Evolutionary conservation across 2,888 invertebrate species (phyloP).

Genomic region (Chrysolina oricalcia): DNA sequence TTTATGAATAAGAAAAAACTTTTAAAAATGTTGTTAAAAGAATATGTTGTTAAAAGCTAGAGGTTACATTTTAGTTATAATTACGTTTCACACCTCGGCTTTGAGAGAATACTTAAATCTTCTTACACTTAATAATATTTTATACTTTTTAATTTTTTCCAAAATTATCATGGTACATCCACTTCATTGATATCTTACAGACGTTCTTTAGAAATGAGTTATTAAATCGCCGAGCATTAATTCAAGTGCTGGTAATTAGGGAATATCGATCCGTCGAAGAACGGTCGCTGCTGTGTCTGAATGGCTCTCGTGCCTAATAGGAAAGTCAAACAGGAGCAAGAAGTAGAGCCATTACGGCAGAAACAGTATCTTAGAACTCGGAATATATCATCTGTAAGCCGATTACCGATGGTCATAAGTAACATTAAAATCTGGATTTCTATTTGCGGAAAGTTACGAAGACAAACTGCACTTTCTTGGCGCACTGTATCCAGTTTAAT

Average conservation of each 20-base stretch:
- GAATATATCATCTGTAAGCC: slow-evolving; percentile 64
- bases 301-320: slow-evolving; percentile 51
- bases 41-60: too few relatives aligned
- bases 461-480: slow-evolving; percentile 5
- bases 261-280: slow-evolving; percentile 31
- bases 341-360: slow-evolving; percentile 57
- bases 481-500: not conserved
- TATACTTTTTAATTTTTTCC: too few relatives aligned
- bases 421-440: slow-evolving; percentile 17
- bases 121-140: too few relatives aligned
- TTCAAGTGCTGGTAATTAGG: not conserved
- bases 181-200: not conserved
- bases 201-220: not conserved
- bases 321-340: slow-evolving; percentile 59
- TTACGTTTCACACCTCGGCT: too few relatives aligned
- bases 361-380: slow-evolving; percentile 59
- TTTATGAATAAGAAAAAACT: too few relatives aligned
- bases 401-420: slow-evolving; percentile 58
- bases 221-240: not conserved
- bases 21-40: too few relatives aligned
- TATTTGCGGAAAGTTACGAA: slow-evolving; percentile 9
- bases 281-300: slow-evolving; percentile 38
- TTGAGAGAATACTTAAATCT: too few relatives aligned
- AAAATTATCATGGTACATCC: too few relatives aligned
- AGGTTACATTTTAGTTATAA: too few relatives aligned